Evolutionary conservation across 2,888 invertebrate genomes (phyloP).

Genomic region (Ormyrus nitidulus): DNA sequence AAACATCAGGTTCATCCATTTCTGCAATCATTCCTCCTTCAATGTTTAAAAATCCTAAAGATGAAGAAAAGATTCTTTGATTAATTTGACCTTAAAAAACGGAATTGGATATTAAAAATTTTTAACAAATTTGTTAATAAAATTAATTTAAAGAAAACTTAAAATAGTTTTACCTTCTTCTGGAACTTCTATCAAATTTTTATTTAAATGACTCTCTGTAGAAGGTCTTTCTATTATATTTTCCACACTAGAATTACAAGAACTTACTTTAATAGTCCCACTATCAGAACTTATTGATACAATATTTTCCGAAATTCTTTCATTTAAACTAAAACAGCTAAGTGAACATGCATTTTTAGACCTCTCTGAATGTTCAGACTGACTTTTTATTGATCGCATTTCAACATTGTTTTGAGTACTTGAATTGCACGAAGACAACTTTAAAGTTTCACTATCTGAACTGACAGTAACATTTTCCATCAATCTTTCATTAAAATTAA

Average conservation of each 20-base stretch:
- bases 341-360: not conserved
- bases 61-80: conserved; percentile 42
- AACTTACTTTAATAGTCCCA: conserved; percentile 34
- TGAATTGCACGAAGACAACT: conserved; percentile 20
- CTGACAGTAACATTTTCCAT: conserved; percentile 16
- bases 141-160: not conserved
- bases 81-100: conserved; percentile 21
- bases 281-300: conserved; percentile 16
- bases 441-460: conserved; percentile 32
- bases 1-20: conserved; percentile 50
- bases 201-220: not conserved
- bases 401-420: conserved; percentile 10
- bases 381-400: not conserved
- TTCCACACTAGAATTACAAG: conserved; percentile 33
- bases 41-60: conserved; percentile 15
- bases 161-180: conserved; percentile 13
- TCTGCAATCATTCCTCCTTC: conserved; percentile 39
- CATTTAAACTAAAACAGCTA: conserved; percentile 12
- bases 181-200: not conserved
- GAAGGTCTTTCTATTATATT: not conserved
- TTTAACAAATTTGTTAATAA: not conserved
- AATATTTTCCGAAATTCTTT: conserved; percentile 12
- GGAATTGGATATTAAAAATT: not conserved
- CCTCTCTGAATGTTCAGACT: not conserved
- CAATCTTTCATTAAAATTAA: conserved; percentile 27